Percentiles rank a stretch among this genome's conserved stretches.
Evolutionary conservation across 1,140 invertebrate genomes (phyloP).

Genomic region (Drosophila sp.): DNA sequence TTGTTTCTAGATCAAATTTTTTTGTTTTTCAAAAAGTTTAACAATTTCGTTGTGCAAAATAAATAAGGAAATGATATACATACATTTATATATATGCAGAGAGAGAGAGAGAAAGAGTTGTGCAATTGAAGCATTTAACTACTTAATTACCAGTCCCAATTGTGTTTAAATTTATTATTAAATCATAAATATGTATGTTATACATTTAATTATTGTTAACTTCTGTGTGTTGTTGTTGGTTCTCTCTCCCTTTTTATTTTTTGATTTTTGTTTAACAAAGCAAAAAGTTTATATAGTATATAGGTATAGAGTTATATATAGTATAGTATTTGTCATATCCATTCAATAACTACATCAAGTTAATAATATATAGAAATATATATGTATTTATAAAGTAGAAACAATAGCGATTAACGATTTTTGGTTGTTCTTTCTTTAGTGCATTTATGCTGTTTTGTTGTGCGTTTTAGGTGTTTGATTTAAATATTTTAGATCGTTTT

Average conservation of each 20-base stretch:
- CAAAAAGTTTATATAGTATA: conserved; percentile 40
- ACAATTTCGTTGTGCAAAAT: conserved; percentile 23
- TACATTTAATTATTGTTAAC: conserved; percentile 55
- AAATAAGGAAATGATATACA: not conserved
- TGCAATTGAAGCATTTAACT: conserved; percentile 7
- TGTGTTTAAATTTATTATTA: not conserved
- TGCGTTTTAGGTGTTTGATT: conserved; percentile 32
- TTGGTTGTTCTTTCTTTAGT: conserved; percentile 9
- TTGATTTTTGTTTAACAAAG: not conserved
- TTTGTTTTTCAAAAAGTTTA: conserved; percentile 15
- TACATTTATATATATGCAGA: not conserved
- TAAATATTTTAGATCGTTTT: conserved; percentile 13
- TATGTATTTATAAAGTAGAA: conserved; percentile 17
- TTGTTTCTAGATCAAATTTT: conserved; percentile 18
- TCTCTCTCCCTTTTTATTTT: not conserved
- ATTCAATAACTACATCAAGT: conserved; percentile 47
- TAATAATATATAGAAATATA: conserved; percentile 37
- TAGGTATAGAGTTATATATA: not conserved
- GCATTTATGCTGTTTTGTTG: conserved; percentile 20
- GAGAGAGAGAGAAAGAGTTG: not conserved
- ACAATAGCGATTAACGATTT: conserved; percentile 39
- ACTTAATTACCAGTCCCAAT: conserved; percentile 25
- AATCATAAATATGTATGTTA: conserved; percentile 33
- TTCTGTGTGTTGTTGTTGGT: not conserved
- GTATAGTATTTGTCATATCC: conserved; percentile 25